Evolutionary conservation across 1,140 invertebrate species (phyloP), one percentile per base, ranked within the genome.

Genomic region (Zaprionus taronus): DNA sequence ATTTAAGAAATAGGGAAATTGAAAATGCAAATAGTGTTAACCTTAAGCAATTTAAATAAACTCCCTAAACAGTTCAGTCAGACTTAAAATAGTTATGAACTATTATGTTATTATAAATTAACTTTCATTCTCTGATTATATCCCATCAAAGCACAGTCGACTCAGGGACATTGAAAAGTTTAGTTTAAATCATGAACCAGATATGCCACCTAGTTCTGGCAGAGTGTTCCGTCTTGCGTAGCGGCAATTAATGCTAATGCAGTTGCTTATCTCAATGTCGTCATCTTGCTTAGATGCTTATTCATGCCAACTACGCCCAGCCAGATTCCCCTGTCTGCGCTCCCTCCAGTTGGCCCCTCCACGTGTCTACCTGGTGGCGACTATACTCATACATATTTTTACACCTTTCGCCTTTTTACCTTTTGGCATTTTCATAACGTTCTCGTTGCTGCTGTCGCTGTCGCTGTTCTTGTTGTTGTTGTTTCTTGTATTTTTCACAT

Each of bases 181-280:
- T 15, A 15, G 5, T 6, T 41, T 41, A 41, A 47, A 20, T 9
- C n/a, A 9, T 47, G n/a, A 17, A 11, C n/a, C 41, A 17, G n/a
- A 47, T 17, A 47, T 7, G 41, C 15, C n/a, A 24, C 1, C 17
- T 41, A 41, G 38, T 15, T 41, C 38, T 41, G 14, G 38, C 24
- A 41, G 15, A 17, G 41, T 20, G 28, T 44, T 36, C 14, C 22
- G 11, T 24, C 26, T 41, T 34, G 22, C 2, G 15, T 56, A 17
- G 5, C 36, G 62, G 44, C 70, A 80, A 74, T 80, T 81, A 81
- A 75, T 53, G 65, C 75, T 90, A 85, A 85, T 89, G 81, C 85
- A 87, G 75, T 73, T 72, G 72, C 65, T 76, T 71, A 90, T 84
- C 78, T 76, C 61, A 90, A 76, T 73, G 85, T 66, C 77, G 81